Evolutionary conservation across 1,140 invertebrate species (phyloP).

Genomic region (Kradibia gibbosae): DNA sequence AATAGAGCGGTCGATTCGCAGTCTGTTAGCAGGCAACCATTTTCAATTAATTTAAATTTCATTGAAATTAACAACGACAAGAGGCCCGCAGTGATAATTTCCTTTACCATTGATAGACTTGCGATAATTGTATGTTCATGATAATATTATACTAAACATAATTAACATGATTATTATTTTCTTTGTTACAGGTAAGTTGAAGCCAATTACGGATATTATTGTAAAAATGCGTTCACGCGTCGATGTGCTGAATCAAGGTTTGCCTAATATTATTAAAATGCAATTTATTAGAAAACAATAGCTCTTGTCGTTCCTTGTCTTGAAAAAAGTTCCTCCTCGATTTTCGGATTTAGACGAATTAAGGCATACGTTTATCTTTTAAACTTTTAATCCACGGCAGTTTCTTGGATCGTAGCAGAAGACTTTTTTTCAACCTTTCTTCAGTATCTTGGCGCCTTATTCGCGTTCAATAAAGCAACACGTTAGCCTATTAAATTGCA

Average conservation of each 20-base stretch:
- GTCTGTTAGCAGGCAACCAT: no score
- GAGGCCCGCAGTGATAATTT: no score
- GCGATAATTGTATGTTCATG: neutral
- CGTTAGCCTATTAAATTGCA: neutral
- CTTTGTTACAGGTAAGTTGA: slow-evolving; percentile 41
- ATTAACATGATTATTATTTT: slow-evolving; percentile 11
- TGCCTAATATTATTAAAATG: neutral
- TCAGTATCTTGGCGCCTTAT: neutral
- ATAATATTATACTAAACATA: neutral
- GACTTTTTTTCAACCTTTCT: no score
- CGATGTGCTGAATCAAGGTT: neutral
- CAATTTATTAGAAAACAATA: neutral
- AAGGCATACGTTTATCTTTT: no score
- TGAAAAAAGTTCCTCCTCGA: no score
- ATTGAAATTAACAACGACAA: no score
- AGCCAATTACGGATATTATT: neutral
- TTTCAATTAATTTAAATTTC: neutral
- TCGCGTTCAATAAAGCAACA: neutral
- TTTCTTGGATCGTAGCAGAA: no score
- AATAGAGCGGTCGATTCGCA: no score
- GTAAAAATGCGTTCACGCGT: neutral
- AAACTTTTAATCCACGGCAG: no score
- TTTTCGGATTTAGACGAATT: no score
- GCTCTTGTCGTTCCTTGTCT: neutral
- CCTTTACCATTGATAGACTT: neutral